phyloP scores from a whole-genome alignment of 2,797 vertebrate species.

The Eutrigla gurnardus region DNA sequence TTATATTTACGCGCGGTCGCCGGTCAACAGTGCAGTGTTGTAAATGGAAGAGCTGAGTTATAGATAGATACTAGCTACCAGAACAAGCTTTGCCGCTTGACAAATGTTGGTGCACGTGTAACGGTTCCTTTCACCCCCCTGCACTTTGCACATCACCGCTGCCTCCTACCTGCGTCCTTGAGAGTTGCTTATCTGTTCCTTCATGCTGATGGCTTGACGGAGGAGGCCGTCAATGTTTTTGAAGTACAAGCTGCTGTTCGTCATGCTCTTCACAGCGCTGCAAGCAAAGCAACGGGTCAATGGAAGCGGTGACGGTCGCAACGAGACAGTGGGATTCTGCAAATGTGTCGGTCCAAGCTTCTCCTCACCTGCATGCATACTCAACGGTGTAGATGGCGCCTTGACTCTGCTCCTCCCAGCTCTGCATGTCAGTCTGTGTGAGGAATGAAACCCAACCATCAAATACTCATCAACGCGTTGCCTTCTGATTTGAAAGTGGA shows the following conservation, averaged over 20 bases:
- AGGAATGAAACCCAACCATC: background rate
- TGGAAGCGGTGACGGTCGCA: background rate
- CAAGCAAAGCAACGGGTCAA: slow-evolving; percentile 35
- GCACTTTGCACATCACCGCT: slow-evolving; percentile 4
- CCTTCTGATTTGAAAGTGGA: background rate
- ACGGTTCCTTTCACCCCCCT: background rate
- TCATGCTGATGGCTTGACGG: slow-evolving; percentile 89
- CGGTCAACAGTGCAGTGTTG: background rate
- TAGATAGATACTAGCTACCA: background rate
- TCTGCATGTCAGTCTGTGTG: slow-evolving; percentile 96
- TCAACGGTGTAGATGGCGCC: slow-evolving; percentile 97
- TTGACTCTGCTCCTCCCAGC: slow-evolving; percentile 98
- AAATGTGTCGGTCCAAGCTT: background rate
- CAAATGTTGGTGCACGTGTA: background rate
- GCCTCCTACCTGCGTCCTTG: slow-evolving; percentile 92
- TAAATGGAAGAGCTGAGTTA: background rate
- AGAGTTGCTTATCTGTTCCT: slow-evolving; percentile 88
- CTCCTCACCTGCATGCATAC: slow-evolving; percentile 93
- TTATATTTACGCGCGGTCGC: no score
- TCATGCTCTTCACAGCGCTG: slow-evolving; percentile 96
- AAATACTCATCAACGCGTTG: background rate
- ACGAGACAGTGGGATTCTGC: background rate
- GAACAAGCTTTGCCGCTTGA: background rate
- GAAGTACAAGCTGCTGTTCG: slow-evolving; percentile 94
- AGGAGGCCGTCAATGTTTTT: slow-evolving; percentile 94